A percentile compares a stretch with the other conserved stretches of the same genome.
These are phyloP conservation scores for Paracentrotus lividus DNA, from an alignment of 53 echinoderm and acorn worm species.

Conservation along the genomic window DNA sequence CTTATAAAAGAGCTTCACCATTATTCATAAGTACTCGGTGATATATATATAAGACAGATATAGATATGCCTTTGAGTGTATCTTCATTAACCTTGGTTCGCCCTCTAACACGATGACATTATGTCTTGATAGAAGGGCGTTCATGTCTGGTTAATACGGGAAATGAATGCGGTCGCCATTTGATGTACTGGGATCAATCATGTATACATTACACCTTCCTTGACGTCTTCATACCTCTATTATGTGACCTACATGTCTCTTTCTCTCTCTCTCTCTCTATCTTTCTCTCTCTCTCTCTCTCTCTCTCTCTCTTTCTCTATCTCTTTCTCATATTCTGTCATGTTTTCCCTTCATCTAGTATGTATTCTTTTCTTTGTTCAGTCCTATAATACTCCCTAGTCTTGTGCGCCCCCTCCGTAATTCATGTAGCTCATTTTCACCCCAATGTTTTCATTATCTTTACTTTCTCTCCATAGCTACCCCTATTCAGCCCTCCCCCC, in stretches of 20 bases:
- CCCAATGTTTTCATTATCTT: background rate
- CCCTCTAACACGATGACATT: constrained; percentile 33
- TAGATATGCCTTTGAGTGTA: background rate
- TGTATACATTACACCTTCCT: background rate
- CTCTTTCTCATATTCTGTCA: background rate
- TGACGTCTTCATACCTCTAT: background rate
- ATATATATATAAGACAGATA: background rate
- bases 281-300: background rate
- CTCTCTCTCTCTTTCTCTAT: background rate
- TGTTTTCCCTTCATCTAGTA: background rate
- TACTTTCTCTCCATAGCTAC: background rate
- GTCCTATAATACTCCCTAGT: background rate
- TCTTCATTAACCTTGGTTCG: constrained; percentile 36
- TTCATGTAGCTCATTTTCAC: background rate
- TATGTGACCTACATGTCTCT: background rate
- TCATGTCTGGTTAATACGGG: constrained; percentile 40
- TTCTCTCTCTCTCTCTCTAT: background rate
- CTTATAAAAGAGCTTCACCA: background rate
- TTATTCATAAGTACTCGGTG: background rate
- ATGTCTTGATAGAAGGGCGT: constrained; percentile 26
- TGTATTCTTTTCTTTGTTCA: background rate
- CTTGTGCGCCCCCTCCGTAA: background rate
- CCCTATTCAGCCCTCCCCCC: no score
- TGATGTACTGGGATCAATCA: background rate
- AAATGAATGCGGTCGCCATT: constrained; percentile 48